Conservation (phyloP, 2,113 vertebrate genomes). For the Chunga burmeisteri region DNA sequence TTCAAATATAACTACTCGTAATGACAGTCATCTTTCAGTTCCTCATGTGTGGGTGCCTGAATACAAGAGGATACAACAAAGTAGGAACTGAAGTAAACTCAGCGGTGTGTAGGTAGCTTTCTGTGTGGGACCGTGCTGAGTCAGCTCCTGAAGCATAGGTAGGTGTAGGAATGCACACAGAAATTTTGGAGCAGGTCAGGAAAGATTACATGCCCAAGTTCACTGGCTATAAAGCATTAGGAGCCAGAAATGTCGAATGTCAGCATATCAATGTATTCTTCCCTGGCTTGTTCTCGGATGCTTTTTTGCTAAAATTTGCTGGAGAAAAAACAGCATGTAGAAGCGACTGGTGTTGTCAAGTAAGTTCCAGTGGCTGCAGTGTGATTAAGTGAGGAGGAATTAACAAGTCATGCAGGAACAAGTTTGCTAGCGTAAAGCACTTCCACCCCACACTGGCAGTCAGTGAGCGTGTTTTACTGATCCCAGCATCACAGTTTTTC, state of each 20-base stretch:
- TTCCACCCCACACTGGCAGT: neutral
- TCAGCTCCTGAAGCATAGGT: neutral
- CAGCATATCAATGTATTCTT: accelerated
- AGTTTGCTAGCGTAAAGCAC: neutral
- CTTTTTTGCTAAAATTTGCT: neutral
- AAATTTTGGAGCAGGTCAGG: neutral
- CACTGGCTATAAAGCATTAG: too few relatives aligned
- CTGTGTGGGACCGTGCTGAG: accelerated
- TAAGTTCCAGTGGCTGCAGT: neutral
- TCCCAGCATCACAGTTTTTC: neutral
- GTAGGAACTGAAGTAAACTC: neutral
- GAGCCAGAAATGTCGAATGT: neutral
- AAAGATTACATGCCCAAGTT: neutral
- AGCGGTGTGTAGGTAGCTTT: accelerated
- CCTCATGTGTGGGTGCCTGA: neutral
- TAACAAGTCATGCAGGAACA: neutral
- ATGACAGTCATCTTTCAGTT: neutral
- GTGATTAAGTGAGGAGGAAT: neutral
- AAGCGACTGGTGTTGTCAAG: neutral
- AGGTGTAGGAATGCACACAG: neutral
- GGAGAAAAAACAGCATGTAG: neutral
- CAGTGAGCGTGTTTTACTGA: too few relatives aligned
- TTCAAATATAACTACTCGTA: accelerated
- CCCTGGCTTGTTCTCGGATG: neutral
- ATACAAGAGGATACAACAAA: too few relatives aligned